A percentile compares a stretch with the other conserved stretches of the same genome.
Evolutionary conservation across 2,797 vertebrate species (phyloP).

Genomic region (Neoniphon sammara): DNA sequence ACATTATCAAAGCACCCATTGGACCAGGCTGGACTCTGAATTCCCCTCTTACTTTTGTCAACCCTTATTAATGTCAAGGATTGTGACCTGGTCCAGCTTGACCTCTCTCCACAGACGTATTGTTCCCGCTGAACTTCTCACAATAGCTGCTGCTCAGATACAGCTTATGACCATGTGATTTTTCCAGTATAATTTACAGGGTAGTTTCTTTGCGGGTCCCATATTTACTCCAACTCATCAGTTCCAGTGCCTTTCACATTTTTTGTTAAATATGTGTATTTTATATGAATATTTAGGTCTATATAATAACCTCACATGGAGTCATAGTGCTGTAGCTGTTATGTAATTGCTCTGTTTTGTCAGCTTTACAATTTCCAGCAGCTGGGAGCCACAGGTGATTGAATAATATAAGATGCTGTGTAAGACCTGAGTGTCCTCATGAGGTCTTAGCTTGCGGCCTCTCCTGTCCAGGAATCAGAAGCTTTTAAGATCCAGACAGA

Average conservation of each 20-base stretch:
- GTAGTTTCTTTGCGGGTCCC: not conserved
- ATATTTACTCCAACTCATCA: not conserved
- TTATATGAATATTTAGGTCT: not conserved
- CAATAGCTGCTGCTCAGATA: not conserved
- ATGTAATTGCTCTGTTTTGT: conserved; percentile 6
- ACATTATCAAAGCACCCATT: conserved; percentile 25
- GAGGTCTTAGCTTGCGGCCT: not conserved
- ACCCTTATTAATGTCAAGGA: conserved; percentile 33
- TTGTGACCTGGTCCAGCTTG: conserved; percentile 23
- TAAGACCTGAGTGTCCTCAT: not conserved
- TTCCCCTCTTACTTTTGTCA: conserved; percentile 3
- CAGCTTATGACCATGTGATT: no score
- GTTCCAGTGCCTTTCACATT: not conserved
- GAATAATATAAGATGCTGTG: not conserved
- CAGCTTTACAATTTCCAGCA: conserved; percentile 2
- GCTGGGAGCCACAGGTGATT: not conserved
- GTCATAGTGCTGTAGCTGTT: conserved; percentile 3
- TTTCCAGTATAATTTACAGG: not conserved
- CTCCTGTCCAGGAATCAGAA: not conserved
- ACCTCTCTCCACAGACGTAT: not conserved
- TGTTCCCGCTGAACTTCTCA: conserved; percentile 26
- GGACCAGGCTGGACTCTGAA: conserved; percentile 1
- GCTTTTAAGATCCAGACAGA: not conserved
- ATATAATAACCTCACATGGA: not conserved
- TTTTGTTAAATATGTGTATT: not conserved